A percentile compares a stretch with the other conserved stretches of the same genome.
Conservation (phyloP, 2,797 vertebrate species). For the Amblyopsis hoosieri region DNA sequence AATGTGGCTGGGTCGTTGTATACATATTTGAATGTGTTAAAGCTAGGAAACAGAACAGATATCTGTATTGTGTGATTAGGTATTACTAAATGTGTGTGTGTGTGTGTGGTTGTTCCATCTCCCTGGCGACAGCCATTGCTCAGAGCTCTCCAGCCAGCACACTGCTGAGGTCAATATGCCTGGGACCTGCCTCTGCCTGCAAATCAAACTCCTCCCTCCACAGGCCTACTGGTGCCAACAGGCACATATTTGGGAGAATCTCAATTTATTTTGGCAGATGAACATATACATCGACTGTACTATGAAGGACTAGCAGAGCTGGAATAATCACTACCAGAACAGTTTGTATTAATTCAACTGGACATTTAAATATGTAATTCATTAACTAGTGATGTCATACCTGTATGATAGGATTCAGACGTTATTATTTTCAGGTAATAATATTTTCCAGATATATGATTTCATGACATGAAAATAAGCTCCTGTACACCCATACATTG, state of each 20-base stretch:
- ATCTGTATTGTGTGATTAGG: background rate
- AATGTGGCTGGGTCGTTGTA: background rate
- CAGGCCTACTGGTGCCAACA: conserved; percentile 20
- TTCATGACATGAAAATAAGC: too few relatives aligned
- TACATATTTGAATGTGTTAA: background rate
- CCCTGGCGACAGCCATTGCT: conserved; percentile 48
- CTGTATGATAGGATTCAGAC: too few relatives aligned
- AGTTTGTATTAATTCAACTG: too few relatives aligned
- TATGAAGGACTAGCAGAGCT: too few relatives aligned
- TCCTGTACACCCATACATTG: too few relatives aligned
- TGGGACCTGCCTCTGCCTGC: conserved; percentile 32
- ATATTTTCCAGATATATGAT: too few relatives aligned
- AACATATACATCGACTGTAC: background rate
- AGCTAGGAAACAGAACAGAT: background rate
- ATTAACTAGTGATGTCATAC: too few relatives aligned
- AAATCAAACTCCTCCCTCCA: conserved; percentile 44
- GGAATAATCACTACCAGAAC: too few relatives aligned
- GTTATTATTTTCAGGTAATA: too few relatives aligned
- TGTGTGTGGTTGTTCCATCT: conserved; percentile 44
- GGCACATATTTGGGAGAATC: conserved; percentile 34
- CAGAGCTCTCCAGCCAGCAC: conserved; percentile 41
- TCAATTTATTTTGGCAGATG: conserved; percentile 16
- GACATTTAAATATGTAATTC: too few relatives aligned
- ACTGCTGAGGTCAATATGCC: conserved; percentile 45
- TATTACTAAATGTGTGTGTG: conserved; percentile 1